Evolutionary conservation across 2,888 invertebrate genomes (phyloP), one percentile per base, ranked within the genome.

Genomic region (Drosophila nr. perissopoda): DNA sequence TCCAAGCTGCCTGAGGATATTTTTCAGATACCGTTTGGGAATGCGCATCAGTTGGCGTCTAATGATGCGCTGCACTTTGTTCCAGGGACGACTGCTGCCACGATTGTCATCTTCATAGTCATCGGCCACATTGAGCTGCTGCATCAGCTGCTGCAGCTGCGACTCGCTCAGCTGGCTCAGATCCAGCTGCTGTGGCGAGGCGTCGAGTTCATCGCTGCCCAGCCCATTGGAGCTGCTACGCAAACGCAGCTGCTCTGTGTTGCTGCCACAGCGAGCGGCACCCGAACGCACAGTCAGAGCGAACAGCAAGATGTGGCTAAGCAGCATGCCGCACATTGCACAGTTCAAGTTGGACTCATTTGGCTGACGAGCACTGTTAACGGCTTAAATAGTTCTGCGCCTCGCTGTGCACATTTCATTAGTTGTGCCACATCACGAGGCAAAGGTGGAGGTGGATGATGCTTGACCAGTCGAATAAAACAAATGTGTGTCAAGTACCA

Each of bases 1-100:
- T 6, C 89, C 89, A 8, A 85, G 78, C 21, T 79, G 78, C 7
- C 76, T 63, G 0, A 88, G 74, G 1, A 89, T 60, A 54, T 79
- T 86, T 51, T 80, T 84, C 0, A 89, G 74, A 58, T 89, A 89
- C 1, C 86, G 73, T 27, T 76, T 83, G 34, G 89, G 88, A n/a
- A 85, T 66, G 38, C 83, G 80, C 13, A 87, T 68, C 63, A 89
- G 31, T 42, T 89, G 90, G 2, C 90, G 80, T 1, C 75, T 71
- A 2, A 89, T 74, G 33, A 90, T 80, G 21, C 89, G 83, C 52
- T 87, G 84, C 25, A 90, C 68, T 52, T 69, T 77, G 33, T 78
- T 83, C 90, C 90, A 89, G 16, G 87, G 89, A 0, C 88, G 78
- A 38, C 78, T 78, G 59, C 69, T 77, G 21, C 86, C 88, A 0